Percentiles rank a stretch among this genome's conserved stretches.
These are phyloP conservation scores for Helostoma temminkii DNA, from an alignment of 2,797 vertebrate species.

Conservation along the genomic window DNA sequence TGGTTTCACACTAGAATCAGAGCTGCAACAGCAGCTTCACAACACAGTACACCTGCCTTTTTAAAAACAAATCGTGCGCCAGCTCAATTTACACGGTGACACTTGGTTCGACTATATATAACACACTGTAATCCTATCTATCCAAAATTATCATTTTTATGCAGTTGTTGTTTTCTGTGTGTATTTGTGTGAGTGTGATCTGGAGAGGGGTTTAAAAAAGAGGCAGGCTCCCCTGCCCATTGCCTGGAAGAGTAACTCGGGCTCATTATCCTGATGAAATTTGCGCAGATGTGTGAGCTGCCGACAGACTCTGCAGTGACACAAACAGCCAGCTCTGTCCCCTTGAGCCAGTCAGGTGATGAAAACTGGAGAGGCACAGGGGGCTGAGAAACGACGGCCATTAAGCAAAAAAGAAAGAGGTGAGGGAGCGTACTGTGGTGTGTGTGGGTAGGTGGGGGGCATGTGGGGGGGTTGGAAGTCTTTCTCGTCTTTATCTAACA, in stretches of 20 bases:
- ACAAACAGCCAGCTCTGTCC: conserved; percentile 83
- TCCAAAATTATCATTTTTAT: conserved; percentile 64
- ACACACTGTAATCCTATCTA: conserved; percentile 66
- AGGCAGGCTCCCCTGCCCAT: conserved; percentile 64
- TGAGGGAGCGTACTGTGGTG: conserved; percentile 56
- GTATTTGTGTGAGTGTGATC: conserved; percentile 27
- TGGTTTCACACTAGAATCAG: not conserved
- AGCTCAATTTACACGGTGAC: conserved; percentile 52
- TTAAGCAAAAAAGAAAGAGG: conserved; percentile 76
- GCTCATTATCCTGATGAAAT: conserved; percentile 87
- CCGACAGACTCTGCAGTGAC: conserved; percentile 83
- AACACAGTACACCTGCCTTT: conserved; percentile 36
- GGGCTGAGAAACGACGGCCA: conserved; percentile 79
- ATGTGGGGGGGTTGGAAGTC: conserved; percentile 8
- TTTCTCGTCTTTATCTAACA: conserved; percentile 48
- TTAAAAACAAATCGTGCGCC: conserved; percentile 59
- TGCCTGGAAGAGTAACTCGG: conserved; percentile 71
- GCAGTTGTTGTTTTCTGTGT: conserved; percentile 26
- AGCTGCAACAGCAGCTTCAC: conserved; percentile 7
- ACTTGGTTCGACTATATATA: conserved; percentile 63
- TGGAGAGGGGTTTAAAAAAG: conserved; percentile 41
- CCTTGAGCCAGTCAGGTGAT: conserved; percentile 85
- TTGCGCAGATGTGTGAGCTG: conserved; percentile 84
- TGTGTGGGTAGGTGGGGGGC: conserved; percentile 3
- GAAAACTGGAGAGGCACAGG: conserved; percentile 77